Evolutionary conservation across 2,113 vertebrate species (phyloP).

Genomic region (Engystomops pustulosus): DNA sequence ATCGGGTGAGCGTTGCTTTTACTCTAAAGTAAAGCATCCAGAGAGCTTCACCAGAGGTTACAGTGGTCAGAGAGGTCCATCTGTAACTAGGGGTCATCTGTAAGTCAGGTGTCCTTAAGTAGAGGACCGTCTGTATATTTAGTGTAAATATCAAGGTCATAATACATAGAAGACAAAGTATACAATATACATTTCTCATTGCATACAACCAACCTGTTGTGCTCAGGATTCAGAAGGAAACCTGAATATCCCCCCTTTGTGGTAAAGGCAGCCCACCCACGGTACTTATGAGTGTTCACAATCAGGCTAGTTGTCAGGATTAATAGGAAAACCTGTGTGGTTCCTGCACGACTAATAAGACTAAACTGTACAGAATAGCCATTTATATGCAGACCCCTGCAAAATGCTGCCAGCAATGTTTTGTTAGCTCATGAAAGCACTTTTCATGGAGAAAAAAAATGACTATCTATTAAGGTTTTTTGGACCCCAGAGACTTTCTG

Average conservation of each 20-base stretch:
- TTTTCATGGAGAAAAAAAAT: slow-evolving; percentile 8
- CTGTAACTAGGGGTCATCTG: too few species aligned
- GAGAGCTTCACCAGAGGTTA: too few species aligned
- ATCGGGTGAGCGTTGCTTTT: too few species aligned
- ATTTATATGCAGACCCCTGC: not conserved
- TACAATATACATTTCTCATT: not conserved
- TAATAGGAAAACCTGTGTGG: not conserved
- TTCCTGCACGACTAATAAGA: not conserved
- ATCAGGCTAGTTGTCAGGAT: not conserved
- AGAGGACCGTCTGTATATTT: too few species aligned
- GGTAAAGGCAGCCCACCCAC: slow-evolving; percentile 4
- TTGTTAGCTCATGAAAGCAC: slow-evolving; percentile 23
- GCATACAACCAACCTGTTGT: not conserved
- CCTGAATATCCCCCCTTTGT: not conserved
- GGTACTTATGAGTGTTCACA: not conserved
- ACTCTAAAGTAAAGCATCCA: too few species aligned
- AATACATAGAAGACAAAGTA: not conserved
- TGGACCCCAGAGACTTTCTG: slow-evolving; percentile 11
- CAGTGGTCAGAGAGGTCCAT: too few species aligned
- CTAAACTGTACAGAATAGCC: not conserved
- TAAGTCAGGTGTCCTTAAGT: too few species aligned
- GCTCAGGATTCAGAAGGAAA: not conserved
- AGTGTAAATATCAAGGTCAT: too few species aligned
- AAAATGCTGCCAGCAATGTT: slow-evolving; percentile 26
- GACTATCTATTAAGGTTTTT: slow-evolving; percentile 13